phyloP scores from a whole-genome alignment of 2,797 vertebrate species.

The Fringilla coelebs region DNA sequence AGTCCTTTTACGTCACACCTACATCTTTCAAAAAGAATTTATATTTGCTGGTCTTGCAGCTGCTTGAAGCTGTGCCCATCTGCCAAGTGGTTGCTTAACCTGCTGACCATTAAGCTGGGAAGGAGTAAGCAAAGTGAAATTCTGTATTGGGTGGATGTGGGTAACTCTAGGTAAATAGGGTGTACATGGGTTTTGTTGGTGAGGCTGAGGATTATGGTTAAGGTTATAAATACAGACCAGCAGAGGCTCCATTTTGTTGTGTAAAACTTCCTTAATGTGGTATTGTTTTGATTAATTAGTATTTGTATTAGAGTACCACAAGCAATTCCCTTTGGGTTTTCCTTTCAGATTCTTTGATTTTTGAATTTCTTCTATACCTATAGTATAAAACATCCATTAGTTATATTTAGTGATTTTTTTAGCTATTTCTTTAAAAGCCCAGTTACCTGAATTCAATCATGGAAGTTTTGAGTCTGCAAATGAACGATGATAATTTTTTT shows the following conservation, averaged over 20 bases:
- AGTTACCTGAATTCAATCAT: accelerated
- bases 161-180: neutral
- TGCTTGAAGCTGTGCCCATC: neutral
- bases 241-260: neutral
- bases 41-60: neutral
- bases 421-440: neutral
- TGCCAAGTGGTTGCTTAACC: neutral
- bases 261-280: neutral
- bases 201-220: neutral
- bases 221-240: neutral
- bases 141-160: neutral
- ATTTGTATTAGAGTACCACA: neutral
- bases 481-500: neutral
- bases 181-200: neutral
- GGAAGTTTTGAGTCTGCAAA: neutral
- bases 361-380: neutral
- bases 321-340: neutral
- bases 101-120: neutral
- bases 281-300: neutral
- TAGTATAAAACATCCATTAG: neutral
- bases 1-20: neutral
- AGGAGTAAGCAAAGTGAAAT: neutral
- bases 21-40: accelerated
- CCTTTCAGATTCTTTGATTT: neutral
- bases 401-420: neutral